phyloP scores from a whole-genome alignment of 2,797 vertebrate species.

The Euphonia xanthogaster region DNA sequence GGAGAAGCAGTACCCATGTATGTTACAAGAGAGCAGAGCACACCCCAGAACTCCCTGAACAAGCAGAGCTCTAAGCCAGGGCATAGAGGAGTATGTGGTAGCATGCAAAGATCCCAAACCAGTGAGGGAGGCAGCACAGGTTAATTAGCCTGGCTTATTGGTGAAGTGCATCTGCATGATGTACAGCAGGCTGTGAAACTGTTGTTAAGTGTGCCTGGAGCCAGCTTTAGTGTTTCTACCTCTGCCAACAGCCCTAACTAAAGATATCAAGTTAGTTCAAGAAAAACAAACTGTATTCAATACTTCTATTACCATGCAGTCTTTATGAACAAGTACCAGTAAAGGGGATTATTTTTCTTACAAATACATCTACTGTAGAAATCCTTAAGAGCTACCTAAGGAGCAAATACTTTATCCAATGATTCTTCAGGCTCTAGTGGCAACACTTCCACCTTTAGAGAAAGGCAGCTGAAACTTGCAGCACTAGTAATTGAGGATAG shows the following conservation, averaged over 20 bases:
- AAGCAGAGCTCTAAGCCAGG: neutral
- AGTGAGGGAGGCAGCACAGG: neutral
- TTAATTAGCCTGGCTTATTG: neutral
- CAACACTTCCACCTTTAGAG: neutral
- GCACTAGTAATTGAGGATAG: neutral
- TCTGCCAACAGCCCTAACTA: neutral
- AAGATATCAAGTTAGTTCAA: neutral
- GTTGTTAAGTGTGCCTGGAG: neutral
- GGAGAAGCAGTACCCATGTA: neutral
- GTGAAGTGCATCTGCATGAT: neutral
- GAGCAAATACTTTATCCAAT: neutral
- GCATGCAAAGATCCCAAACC: neutral
- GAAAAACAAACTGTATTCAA: neutral
- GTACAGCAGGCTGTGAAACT: neutral
- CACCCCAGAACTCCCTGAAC: neutral
- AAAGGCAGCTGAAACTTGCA: neutral
- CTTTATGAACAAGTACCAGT: neutral
- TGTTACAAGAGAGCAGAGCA: neutral
- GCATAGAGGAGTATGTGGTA: neutral
- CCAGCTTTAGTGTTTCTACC: neutral
- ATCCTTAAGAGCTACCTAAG: neutral
- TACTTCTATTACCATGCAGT: neutral
- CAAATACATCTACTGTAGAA: neutral
- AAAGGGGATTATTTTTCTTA: neutral
- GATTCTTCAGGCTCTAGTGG: neutral